Conservation (phyloP, 2,113 vertebrate species). For the Sander lucioperca region DNA sequence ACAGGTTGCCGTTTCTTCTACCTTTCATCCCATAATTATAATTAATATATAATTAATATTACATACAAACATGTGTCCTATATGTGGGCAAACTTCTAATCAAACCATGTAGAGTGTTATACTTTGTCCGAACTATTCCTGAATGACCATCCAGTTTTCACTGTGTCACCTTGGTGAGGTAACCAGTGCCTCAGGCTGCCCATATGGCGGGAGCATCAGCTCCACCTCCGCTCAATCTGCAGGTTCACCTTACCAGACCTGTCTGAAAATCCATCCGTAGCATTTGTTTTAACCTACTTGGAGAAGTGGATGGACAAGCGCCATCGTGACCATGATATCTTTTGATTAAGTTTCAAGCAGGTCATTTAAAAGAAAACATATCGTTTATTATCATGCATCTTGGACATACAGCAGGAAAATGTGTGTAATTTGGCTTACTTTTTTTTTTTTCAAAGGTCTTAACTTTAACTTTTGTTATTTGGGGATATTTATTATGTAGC, state of each 20-base stretch:
- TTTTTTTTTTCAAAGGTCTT: not conserved
- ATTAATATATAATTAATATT: not conserved
- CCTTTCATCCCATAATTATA: not conserved
- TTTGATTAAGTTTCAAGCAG: not conserved
- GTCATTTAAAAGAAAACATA: not conserved
- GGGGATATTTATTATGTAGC: not conserved
- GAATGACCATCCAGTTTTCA: conserved; percentile 30
- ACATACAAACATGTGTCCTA: not conserved
- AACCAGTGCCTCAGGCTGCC: conserved; percentile 62
- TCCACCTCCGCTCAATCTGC: conserved; percentile 70
- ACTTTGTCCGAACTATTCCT: conserved; percentile 15
- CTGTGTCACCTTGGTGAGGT: conserved; percentile 66
- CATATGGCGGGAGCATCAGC: conserved; percentile 68
- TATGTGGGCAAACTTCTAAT: not conserved
- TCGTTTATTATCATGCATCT: not conserved
- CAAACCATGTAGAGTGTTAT: not conserved
- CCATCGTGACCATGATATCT: not conserved
- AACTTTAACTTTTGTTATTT: not conserved
- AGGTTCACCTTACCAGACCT: conserved; percentile 50
- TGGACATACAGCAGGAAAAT: not conserved
- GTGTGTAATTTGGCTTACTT: not conserved
- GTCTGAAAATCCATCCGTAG: conserved; percentile 35
- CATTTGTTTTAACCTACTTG: conserved; percentile 50
- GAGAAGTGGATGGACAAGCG: not conserved
- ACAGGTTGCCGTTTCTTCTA: no score